Base-by-base conservation (phyloP, 2,113 vertebrate genomes). In the Ginglymostoma cirratum region DNA sequence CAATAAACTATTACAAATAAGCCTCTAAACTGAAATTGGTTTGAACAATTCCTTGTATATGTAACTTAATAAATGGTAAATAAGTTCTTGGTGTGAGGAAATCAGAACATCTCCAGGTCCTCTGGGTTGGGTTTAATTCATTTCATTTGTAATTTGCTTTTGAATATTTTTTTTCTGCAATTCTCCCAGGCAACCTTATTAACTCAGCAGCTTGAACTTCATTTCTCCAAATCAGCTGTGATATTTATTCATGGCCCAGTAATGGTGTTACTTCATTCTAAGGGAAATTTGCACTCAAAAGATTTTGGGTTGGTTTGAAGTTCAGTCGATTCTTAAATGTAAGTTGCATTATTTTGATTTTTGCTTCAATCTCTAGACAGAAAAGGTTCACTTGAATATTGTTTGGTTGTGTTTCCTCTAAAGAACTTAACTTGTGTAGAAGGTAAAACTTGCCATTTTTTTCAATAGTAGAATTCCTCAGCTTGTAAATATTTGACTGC, bases 231-330 rank as follows among this genome's bases (percentile, higher is more conserved):
- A 30, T 95, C 67, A 95, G 27, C 12, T 52, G 69, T 34, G 24
- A 95, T 95, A 72, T 95, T 72, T 95, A 95, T 95, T 95, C 94
- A 76, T 45, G 42, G 87, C 24, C 94, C 8, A 6, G 94, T 72
- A 95, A 95, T 95, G 52, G 42, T 52, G n/a, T 52, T 76, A 69
- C 67, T 6, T 27, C 24, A 34, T 52, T 95, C 42, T 72, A 27
- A 72, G 23, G 94, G 67, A 70, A 95, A 95, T 52, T 48, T 52
- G 30, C 67, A 76, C 42, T 72, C 45, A 10, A 45, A 45, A 48
- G 27, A n/a, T 72, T 72, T 30, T 17, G 67, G 17, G 69, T 48
- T 95, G 15, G 48, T 52, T 52, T 72, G 42, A 34, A 52, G 61
- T 52, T 70, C 67, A 48, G 42, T 48, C 19, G 70, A 30, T 52